These are phyloP conservation scores for Rutilus rutilus DNA, from an alignment of 2,113 vertebrate genomes.

Conservation along the genomic window DNA sequence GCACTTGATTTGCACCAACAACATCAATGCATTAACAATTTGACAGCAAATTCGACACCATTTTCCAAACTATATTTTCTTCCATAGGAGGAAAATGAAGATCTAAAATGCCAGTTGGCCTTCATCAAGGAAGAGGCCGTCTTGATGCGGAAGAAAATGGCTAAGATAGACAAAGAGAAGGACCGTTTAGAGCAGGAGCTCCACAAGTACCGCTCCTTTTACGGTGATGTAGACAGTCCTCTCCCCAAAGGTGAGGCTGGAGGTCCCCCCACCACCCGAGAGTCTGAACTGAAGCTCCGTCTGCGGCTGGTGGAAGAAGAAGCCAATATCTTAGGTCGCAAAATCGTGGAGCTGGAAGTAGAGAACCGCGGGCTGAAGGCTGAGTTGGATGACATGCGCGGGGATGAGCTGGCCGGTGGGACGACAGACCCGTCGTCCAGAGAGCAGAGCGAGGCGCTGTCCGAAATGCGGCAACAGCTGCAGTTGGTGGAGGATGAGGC, in stretches of 20 bases:
- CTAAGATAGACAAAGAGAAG: constrained; percentile 98
- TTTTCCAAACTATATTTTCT: not conserved
- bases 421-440: constrained; percentile 76
- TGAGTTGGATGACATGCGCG: constrained; percentile 94
- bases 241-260: constrained; percentile 96
- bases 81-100: constrained; percentile 92
- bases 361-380: constrained; percentile 97
- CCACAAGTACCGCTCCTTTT: constrained; percentile 96
- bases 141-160: constrained; percentile 99
- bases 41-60: not conserved
- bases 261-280: constrained; percentile 94
- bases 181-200: constrained; percentile 96
- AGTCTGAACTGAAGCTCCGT: constrained; percentile 96
- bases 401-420: constrained; percentile 85
- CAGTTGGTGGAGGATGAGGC: constrained; percentile 98
- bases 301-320: constrained; percentile 96
- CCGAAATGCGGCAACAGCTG: constrained; percentile 93
- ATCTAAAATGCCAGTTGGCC: constrained; percentile 95
- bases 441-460: constrained; percentile 92
- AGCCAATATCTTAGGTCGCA: constrained; percentile 96
- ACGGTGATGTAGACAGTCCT: constrained; percentile 96
- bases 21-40: not conserved
- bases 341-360: constrained; percentile 97
- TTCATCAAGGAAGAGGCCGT: constrained; percentile 96
- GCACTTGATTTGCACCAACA: not conserved